Conservation (phyloP, 2,888 invertebrate species). For the Lumbricus terrestris region DNA sequence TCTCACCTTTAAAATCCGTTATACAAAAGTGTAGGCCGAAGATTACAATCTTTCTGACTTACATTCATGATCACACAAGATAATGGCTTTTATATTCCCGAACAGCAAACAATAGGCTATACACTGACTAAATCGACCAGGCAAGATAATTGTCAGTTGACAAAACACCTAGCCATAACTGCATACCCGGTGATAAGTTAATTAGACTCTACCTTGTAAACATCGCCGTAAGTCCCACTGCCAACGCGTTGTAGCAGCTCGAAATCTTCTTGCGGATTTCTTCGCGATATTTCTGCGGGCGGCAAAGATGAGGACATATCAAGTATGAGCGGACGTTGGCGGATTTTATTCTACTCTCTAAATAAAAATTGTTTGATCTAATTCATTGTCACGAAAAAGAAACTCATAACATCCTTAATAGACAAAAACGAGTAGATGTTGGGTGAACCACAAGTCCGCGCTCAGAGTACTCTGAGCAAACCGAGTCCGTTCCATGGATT, state of each 20-base stretch:
- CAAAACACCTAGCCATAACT: not conserved
- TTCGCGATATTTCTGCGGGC: conserved; percentile 52
- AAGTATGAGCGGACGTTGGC: not conserved
- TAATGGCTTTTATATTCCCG: too few relatives aligned
- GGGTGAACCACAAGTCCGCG: not conserved
- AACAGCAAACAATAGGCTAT: too few relatives aligned
- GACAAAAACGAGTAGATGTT: not conserved
- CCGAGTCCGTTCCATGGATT: not conserved
- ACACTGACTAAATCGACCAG: too few relatives aligned
- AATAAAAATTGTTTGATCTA: not conserved
- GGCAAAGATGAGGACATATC: not conserved
- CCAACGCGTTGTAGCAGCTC: conserved; percentile 98
- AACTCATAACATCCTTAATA: not conserved
- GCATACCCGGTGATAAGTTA: not conserved
- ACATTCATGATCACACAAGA: too few relatives aligned
- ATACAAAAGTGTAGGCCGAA: too few relatives aligned
- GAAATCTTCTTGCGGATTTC: conserved; percentile 72
- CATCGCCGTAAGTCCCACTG: conserved; percentile 99
- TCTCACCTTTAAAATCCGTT: too few relatives aligned
- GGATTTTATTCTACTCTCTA: not conserved
- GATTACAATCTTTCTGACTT: too few relatives aligned
- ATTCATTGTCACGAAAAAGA: not conserved
- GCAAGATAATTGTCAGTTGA: not conserved
- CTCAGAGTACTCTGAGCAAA: not conserved
- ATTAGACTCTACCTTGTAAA: conserved; percentile 78